A percentile compares a stretch with the other conserved stretches of the same genome.
Conservation (phyloP, 2,113 vertebrate species). For the Corythaeola cristata region DNA sequence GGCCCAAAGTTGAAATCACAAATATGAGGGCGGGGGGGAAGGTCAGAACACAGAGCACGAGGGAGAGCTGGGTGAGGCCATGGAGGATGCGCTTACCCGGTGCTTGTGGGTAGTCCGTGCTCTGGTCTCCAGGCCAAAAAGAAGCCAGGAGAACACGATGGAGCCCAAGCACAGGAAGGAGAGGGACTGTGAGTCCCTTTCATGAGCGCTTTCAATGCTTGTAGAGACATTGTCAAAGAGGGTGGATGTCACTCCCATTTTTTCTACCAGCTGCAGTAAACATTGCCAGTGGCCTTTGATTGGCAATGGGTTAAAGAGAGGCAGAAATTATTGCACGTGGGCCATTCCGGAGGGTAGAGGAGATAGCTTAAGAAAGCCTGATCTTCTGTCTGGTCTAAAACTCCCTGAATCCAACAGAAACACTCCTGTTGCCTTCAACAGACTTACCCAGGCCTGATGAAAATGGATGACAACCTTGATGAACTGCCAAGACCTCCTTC, state of each 20-base stretch:
- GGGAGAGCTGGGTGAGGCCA: not conserved
- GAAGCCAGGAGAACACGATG: accelerated
- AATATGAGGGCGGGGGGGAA: accelerated
- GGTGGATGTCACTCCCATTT: accelerated
- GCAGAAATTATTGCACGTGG: not conserved
- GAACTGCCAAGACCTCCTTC: not conserved
- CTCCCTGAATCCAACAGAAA: not conserved
- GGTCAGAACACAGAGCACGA: not conserved
- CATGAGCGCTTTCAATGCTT: not conserved
- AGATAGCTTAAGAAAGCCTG: not conserved
- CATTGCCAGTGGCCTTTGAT: not conserved
- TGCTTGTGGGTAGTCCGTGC: accelerated
- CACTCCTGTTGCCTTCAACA: not conserved
- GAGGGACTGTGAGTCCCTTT: not conserved
- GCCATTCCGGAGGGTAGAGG: not conserved
- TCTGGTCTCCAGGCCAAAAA: not conserved
- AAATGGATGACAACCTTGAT: not conserved
- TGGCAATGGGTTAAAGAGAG: not conserved
- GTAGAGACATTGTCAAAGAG: too few relatives aligned
- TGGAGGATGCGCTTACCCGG: accelerated
- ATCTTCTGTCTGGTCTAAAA: not conserved
- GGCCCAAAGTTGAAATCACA: not conserved
- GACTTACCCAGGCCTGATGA: not conserved
- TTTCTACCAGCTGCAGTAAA: not conserved
- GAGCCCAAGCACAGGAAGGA: not conserved